Evolutionary conservation across 2,113 vertebrate species (phyloP).

Genomic region (Aix galericulata): DNA sequence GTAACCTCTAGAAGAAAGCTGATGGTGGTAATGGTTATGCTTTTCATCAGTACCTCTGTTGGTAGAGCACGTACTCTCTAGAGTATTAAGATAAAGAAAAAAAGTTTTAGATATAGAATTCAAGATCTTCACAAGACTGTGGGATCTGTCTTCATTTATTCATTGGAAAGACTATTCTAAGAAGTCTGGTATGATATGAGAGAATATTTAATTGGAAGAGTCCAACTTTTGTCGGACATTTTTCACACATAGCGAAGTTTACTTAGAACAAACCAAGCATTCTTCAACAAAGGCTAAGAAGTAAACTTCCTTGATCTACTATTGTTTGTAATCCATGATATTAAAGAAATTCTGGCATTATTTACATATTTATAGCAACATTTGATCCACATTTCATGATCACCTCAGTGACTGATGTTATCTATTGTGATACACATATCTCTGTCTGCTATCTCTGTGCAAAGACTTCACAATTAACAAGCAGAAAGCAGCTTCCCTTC

Average conservation of each 20-base stretch:
- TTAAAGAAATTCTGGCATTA: not conserved
- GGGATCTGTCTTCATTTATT: not conserved
- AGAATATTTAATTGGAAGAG: not conserved
- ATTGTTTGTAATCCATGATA: not conserved
- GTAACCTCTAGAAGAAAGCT: not conserved
- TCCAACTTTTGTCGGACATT: not conserved
- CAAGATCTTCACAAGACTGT: not conserved
- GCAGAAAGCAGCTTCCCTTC: not conserved
- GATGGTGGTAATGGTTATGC: not conserved
- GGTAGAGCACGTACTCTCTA: not conserved
- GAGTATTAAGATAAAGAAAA: not conserved
- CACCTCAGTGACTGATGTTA: not conserved
- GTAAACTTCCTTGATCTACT: not conserved
- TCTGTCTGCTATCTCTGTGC: not conserved
- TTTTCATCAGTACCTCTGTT: not conserved
- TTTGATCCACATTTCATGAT: not conserved
- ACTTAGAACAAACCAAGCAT: not conserved
- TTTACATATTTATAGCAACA: not conserved
- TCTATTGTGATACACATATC: not conserved
- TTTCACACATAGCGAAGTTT: not conserved
- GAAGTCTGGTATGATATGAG: not conserved
- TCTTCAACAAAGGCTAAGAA: not conserved
- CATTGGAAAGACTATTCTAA: not conserved
- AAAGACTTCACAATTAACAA: not conserved
- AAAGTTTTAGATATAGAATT: fast-evolving